Conservation (phyloP, 2,797 vertebrate genomes). For the Sebastes melanostomus region DNA sequence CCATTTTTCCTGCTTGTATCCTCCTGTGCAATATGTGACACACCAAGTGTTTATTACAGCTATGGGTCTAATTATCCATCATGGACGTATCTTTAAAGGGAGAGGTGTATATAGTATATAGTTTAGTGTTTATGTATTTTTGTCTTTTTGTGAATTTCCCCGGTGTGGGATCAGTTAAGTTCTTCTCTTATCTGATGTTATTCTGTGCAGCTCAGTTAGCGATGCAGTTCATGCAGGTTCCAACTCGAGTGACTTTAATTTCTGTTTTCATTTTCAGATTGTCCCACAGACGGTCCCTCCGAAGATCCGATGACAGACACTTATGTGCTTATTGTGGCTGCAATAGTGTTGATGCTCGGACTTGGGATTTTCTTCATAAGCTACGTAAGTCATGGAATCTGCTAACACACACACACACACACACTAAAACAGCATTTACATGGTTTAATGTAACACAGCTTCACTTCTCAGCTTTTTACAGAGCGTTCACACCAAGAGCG, state of each 20-base stretch:
- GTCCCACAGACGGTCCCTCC: fast-evolving
- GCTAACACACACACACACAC: not conserved
- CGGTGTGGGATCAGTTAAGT: not conserved
- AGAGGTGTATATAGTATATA: too few species aligned
- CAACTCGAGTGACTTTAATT: not conserved
- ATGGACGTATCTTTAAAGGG: too few species aligned
- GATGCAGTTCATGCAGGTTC: not conserved
- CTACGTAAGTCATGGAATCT: slow-evolving; percentile 72
- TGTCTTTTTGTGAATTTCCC: not conserved
- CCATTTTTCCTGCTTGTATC: too few species aligned
- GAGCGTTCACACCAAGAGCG: too few species aligned
- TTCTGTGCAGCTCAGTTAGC: not conserved
- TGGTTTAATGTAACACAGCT: not conserved
- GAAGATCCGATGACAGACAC: not conserved
- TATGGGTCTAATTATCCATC: too few species aligned
- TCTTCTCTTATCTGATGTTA: not conserved
- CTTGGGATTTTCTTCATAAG: slow-evolving; percentile 57
- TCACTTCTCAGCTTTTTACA: not conserved
- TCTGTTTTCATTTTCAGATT: slow-evolving; percentile 56
- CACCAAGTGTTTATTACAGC: too few species aligned
- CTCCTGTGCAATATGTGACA: too few species aligned
- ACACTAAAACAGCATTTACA: not conserved
- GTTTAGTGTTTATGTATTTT: not conserved
- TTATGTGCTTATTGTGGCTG: slow-evolving; percentile 45
- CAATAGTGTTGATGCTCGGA: slow-evolving; percentile 35